Base-by-base conservation (phyloP, 2,113 vertebrate species). In the Pao palembangensis region DNA sequence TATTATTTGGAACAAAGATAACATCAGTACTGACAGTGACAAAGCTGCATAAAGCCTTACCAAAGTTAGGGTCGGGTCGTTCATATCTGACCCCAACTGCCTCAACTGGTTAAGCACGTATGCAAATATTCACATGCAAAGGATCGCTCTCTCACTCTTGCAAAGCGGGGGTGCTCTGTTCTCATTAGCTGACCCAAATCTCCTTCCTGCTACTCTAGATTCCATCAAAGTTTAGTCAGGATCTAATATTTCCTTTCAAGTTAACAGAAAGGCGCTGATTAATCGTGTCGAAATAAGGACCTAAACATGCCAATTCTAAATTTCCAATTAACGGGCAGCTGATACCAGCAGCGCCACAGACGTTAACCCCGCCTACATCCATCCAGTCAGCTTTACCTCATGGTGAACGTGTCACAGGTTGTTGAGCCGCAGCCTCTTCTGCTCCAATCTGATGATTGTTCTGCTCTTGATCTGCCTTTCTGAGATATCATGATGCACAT, bases 181-280 rank as follows among this genome's bases (percentile, higher is more conserved):
- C 87, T 91, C 89, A 90, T 91, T 90, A 89, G 83, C 69, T 90
- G 91, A 89, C 91, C 88, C 86, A 90, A 88, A 91, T 91, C 87
- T 88, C 75, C 75, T 63, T 79, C 80, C 90, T 82, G 84, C 88
- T 85, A 90, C 80, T 90, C 84, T 71, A 79, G 77, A 89, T 89
- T 90, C 85, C 85, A 89, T 91, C 88, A 91, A 90, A 91, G 88
- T 90, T 92, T 90, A 89, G 88, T 88, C 84, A 85, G 85, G 83
- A 91, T 90, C 84, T 87, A 87, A 90, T 88, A 87, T 90, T 90
- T 91, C 84, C 89, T 91, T 91, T 92, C 84, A 92, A 90, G 85
- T 89, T 85, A 90, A 91, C 87, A 88, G 81, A 83, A 69, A 87
- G 84, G 47, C 79, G 80, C 77, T 85, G 83, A 88, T 89, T 86